Conservation (phyloP, 1,140 invertebrate species). For the Drosophila triauraria region DNA sequence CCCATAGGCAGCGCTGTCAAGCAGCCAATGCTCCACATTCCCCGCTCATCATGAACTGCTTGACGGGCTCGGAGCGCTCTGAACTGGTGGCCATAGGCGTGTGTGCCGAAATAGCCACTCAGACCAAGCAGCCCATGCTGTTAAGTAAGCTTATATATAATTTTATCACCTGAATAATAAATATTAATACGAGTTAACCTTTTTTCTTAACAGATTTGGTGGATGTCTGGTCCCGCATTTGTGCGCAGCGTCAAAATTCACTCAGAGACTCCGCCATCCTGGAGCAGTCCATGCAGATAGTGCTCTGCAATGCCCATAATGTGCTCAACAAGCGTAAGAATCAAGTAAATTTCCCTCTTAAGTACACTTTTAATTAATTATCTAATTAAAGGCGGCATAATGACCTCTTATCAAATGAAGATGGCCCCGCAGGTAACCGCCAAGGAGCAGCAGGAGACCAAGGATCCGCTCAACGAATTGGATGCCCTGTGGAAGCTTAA, state of each 20-base stretch:
- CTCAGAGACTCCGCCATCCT: constrained; percentile 69
- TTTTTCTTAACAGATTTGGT: constrained; percentile 66
- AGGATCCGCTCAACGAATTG: constrained; percentile 84
- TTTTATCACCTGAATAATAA: not conserved
- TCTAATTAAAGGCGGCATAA: constrained; percentile 69
- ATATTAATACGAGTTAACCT: not conserved
- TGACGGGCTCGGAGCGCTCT: constrained; percentile 81
- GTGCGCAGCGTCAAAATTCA: constrained; percentile 78
- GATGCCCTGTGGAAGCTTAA: constrained; percentile 85
- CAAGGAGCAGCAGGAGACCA: constrained; percentile 81
- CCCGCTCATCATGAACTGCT: constrained; percentile 79
- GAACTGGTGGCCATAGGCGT: constrained; percentile 78
- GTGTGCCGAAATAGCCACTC: constrained; percentile 74
- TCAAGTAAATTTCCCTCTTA: not conserved
- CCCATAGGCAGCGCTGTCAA: constrained; percentile 71
- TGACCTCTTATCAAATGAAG: constrained; percentile 85
- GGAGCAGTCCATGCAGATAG: constrained; percentile 84
- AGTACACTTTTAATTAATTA: not conserved
- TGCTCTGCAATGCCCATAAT: constrained; percentile 78
- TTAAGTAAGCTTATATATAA: constrained; percentile 60
- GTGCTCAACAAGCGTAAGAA: constrained; percentile 81
- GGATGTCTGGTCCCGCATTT: constrained; percentile 84
- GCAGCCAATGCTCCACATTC: constrained; percentile 57
- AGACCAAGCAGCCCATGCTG: constrained; percentile 73
- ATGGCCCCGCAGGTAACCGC: constrained; percentile 79